Evolutionary conservation across 2,797 vertebrate genomes (phyloP).

Genomic region (Salarias fasciatus): DNA sequence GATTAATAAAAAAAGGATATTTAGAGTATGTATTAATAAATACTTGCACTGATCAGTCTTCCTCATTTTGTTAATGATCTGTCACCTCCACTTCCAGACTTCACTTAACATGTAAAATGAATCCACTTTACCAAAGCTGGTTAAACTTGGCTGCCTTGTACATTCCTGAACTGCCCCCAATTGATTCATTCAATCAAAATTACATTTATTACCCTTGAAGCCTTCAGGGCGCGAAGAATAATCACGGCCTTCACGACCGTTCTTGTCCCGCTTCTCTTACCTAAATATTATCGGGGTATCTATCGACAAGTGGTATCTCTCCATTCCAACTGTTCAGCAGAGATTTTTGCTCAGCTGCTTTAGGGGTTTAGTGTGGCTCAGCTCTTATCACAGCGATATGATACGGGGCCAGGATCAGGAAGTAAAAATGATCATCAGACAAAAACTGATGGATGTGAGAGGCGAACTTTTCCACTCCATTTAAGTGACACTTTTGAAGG

Average conservation of each 20-base stretch:
- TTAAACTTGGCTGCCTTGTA: conserved; percentile 1
- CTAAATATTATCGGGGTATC: conserved; percentile 33
- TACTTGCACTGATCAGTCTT: too few species aligned
- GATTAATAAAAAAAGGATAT: too few species aligned
- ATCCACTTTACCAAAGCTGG: conserved; percentile 1
- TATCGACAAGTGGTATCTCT: conserved; percentile 42
- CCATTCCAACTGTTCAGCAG: conserved; percentile 38
- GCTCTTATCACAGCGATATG: conserved; percentile 45
- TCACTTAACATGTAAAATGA: background rate
- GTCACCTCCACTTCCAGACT: background rate
- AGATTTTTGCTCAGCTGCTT: conserved; percentile 40
- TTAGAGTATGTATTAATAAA: too few species aligned
- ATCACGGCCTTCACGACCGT: conserved; percentile 29
- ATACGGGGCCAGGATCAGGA: conserved; percentile 43
- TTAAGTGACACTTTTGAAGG: conserved; percentile 46
- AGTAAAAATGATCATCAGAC: conserved; percentile 52
- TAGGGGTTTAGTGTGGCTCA: conserved; percentile 43
- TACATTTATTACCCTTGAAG: conserved; percentile 14
- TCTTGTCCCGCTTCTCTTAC: conserved; percentile 9
- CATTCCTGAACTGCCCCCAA: conserved; percentile 18
- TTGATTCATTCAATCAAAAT: conserved; percentile 15
- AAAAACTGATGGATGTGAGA: conserved; percentile 19
- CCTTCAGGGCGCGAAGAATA: background rate
- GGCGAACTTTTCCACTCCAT: conserved; percentile 48
- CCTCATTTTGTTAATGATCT: background rate